phyloP scores from a whole-genome alignment of 2,113 vertebrate species.

The Pantherophis guttatus region DNA sequence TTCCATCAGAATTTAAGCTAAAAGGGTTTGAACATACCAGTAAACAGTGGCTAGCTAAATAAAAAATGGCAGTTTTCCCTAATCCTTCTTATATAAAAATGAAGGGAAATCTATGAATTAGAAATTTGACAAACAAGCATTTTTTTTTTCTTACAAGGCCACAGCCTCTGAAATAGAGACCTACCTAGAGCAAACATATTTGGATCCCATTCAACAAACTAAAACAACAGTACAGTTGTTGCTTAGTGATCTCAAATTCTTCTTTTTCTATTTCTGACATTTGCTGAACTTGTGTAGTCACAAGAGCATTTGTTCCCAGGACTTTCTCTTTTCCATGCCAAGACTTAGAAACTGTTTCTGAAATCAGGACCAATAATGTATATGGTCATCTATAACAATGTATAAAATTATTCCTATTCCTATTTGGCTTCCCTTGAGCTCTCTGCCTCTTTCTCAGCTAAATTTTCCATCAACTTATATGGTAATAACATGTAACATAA shows the following conservation, averaged over 20 bases:
- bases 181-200: background rate
- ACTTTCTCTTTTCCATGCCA: background rate
- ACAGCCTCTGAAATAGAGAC: background rate
- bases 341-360: background rate
- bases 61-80: background rate
- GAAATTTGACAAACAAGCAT: background rate
- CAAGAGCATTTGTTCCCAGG: background rate
- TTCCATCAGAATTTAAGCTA: background rate
- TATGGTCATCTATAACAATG: background rate
- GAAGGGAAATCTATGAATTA: background rate
- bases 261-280: background rate
- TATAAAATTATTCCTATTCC: background rate
- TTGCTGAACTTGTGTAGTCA: background rate
- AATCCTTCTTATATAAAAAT: background rate
- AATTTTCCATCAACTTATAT: conserved; percentile 49
- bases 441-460: conserved; percentile 22
- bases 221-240: background rate
- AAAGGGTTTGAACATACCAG: background rate
- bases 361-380: background rate
- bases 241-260: background rate
- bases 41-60: background rate
- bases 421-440: background rate
- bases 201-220: background rate
- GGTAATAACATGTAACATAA: conserved; percentile 30
- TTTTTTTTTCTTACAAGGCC: background rate